Evolutionary conservation across 2,113 vertebrate species (phyloP), one percentile per base, ranked within the genome.

Genomic region (Dromaius novaehollandiae): DNA sequence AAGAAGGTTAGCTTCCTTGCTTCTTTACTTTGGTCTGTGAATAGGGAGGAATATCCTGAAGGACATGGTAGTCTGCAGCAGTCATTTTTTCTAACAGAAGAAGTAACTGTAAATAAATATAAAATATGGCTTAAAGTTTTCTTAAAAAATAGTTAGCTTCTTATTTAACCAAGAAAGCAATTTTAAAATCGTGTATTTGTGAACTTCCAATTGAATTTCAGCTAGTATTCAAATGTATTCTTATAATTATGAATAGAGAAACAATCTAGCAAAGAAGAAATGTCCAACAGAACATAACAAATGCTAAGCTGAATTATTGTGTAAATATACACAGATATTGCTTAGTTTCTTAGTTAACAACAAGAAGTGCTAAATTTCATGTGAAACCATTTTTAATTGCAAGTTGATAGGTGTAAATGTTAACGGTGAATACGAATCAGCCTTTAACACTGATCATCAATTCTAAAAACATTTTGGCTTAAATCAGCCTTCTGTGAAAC

Each of bases 301-400:
- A 48, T 86, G 34, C 11, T 53, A 22, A 63, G 28, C 34, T 56
- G 36, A 42, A 30, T 61, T 65, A 74, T 71, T 77, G 51, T 84
- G 6, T 77, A 50, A 80, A 46, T 69, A 19, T 0, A 0, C 44
- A 25, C 56, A 51, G 28, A n/a, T 76, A 51, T 5, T 0, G 4
- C 18, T 61, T 60, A 44, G 76, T 82, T 53, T 89, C 86, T 90
- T 32, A 25, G 17, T 63, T 86, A 70, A 66, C 11, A 58, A 26
- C 64, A 71, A 24, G 4, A 83, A 51, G 15, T 44, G 22, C 17
- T 66, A 18, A 14, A 86, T 65, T 70, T 81, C 1, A 17, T 61
- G 13, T 76, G 82, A 82, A 76, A n/a, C 16, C 13, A 42, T 19
- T 13, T 83, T 79, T 53, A 74, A 30, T 51, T 74, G 74, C 26